Evolutionary conservation across 2,888 invertebrate species (phyloP).

Genomic region (Drosophila putrida): DNA sequence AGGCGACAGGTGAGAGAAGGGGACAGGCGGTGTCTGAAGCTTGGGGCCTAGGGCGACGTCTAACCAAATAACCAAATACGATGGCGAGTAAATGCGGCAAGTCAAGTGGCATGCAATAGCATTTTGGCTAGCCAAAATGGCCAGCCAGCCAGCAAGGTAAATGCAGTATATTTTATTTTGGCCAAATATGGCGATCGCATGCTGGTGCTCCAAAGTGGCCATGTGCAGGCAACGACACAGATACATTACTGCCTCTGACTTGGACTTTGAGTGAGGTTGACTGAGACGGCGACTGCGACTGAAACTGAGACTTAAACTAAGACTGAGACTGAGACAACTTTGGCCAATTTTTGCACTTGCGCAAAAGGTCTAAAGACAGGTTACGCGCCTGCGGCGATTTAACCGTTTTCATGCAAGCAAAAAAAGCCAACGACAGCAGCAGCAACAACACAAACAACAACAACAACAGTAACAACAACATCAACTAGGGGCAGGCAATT

Average conservation of each 20-base stretch:
- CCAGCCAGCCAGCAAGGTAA: conserved; percentile 72
- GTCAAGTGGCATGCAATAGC: conserved; percentile 78
- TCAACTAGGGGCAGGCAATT: conserved; percentile 18
- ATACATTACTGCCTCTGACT: conserved; percentile 53
- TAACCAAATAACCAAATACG: conserved; percentile 80
- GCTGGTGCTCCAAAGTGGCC: conserved; percentile 67
- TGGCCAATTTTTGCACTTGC: conserved; percentile 81
- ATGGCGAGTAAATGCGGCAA: conserved; percentile 75
- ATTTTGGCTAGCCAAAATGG: conserved; percentile 60
- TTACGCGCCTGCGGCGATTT: conserved; percentile 81
- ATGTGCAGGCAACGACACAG: conserved; percentile 66
- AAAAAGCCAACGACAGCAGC: conserved; percentile 32
- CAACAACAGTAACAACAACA: conserved; percentile 33
- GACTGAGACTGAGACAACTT: conserved; percentile 39
- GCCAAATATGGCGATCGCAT: conserved; percentile 81
- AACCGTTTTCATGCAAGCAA: conserved; percentile 72
- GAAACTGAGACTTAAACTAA: not conserved
- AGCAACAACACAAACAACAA: conserved; percentile 25
- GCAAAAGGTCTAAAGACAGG: conserved; percentile 83
- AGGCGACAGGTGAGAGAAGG: not conserved
- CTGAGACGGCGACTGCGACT: conserved; percentile 27
- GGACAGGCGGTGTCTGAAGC: conserved; percentile 36
- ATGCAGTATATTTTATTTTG: conserved; percentile 67
- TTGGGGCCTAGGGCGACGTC: conserved; percentile 77
- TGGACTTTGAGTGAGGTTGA: conserved; percentile 51